phyloP scores from a whole-genome alignment of 1,140 invertebrate genomes.

The Tetragnatha versicolor region DNA sequence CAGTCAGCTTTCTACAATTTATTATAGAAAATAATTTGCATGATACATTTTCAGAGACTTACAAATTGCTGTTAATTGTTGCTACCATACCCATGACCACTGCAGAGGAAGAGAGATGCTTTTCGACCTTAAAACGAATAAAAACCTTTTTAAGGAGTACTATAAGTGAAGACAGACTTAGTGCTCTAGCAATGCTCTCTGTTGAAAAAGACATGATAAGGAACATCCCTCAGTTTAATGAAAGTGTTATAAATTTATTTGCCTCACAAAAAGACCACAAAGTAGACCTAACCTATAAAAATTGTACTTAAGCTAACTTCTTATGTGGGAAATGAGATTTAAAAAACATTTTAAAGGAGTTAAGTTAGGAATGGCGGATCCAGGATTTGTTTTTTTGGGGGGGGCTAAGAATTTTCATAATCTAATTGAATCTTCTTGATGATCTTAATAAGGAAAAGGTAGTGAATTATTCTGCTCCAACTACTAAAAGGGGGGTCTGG shows the following conservation, averaged over 20 bases:
- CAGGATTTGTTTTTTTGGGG: no score
- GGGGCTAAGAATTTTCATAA: no score
- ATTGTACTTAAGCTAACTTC: neutral
- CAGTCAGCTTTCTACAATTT: neutral
- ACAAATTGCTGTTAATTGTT: neutral
- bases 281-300: neutral
- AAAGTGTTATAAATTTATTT: neutral
- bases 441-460: no score
- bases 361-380: no score
- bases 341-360: no score
- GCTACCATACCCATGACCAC: neutral
- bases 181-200: neutral
- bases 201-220: neutral
- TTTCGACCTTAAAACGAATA: neutral
- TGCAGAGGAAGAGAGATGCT: neutral
- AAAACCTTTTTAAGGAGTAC: neutral
- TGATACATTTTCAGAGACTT: neutral
- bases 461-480: no score
- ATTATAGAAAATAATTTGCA: constrained; percentile 23
- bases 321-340: no score
- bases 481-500: no score
- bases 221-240: neutral
- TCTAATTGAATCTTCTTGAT: no score
- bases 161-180: neutral
- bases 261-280: neutral